Base-by-base conservation (phyloP, 2,888 invertebrate species). In the Venusia cambrica region DNA sequence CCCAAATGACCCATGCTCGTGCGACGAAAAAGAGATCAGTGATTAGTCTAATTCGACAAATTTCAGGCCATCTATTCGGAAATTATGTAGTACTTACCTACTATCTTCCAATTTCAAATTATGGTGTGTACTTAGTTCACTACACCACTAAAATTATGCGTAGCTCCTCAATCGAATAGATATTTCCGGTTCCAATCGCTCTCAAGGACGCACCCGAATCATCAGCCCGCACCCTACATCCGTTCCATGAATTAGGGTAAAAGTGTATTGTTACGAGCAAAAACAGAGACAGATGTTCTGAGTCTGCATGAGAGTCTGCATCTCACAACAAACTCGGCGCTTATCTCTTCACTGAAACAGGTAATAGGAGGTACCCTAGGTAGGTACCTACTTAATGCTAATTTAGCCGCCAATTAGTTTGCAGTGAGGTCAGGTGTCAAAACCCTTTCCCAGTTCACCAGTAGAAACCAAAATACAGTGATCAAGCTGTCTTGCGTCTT, bases 191-290 rank as follows among this genome's bases (percentile, higher is more conserved):
- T 54, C 54, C 60, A 70, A 67, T 72, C 54, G 53, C 50, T 53
- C 63, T 74, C 79, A 80, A 81, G 80, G 80, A 76, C 83, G 62
- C 75, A 60, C 80, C 80, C 75, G n/a, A n/a, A n/a, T n/a, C n/a
- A n/a, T n/a, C n/a, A 75, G 57, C 70, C 74, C 76, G 69, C 75
- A 72, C 84, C 83, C 79, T 57, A 67, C 66, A 81, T 85, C 85
- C 85, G 84, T 61, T 79, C 60, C 45, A 62, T 58, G 60, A 67
- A 75, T 65, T 72, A 62, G 80, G 77, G 77, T 77, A 65, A 63
- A 34, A 65, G 54, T 61, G 57, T 57, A 55, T 57, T 60, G 62
- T 65, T 67, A 56, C 28, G 51, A 58, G 61, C 64, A 73, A 76
- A 79, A 76, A 75, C 64, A 60, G 51, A 54, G 60, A 51, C 71